These are phyloP conservation scores for Anthrax anthrax DNA, from an alignment of 2,888 invertebrate genomes.

Conservation along the genomic window DNA sequence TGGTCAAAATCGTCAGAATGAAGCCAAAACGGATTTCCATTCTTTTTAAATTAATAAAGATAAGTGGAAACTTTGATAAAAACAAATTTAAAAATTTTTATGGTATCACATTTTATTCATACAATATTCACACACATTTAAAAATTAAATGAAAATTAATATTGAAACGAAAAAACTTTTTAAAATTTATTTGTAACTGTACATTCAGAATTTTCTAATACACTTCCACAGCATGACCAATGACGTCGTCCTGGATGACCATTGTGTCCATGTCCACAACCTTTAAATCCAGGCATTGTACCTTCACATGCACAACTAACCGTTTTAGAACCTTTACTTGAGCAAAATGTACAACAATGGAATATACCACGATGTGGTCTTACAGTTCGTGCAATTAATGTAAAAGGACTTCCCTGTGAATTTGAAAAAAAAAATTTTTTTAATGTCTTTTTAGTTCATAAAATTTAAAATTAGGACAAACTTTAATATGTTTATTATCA, in stretches of 20 bases:
- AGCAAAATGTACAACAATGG: conserved; percentile 73
- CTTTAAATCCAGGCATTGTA: conserved; percentile 59
- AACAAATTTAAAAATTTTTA: too few species aligned
- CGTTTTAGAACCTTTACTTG: conserved; percentile 57
- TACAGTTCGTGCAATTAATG: conserved; percentile 46
- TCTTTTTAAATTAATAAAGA: too few species aligned
- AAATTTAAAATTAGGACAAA: conserved; percentile 18
- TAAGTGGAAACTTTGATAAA: too few species aligned
- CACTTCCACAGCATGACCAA: conserved; percentile 70
- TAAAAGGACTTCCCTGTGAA: conserved; percentile 52
- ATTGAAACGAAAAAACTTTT: too few species aligned
- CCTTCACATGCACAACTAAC: conserved; percentile 57
- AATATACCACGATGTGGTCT: conserved; percentile 54
- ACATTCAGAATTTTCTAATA: conserved; percentile 47
- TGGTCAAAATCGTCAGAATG: too few species aligned
- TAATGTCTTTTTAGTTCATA: not conserved
- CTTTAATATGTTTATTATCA: conserved; percentile 51
- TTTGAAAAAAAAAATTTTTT: conserved; percentile 2
- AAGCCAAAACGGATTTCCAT: too few species aligned
- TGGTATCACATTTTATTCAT: too few species aligned
- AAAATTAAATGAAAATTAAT: too few species aligned
- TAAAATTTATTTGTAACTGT: conserved; percentile 33
- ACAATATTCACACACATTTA: too few species aligned
- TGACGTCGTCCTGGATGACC: conserved; percentile 67
- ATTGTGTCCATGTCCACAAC: conserved; percentile 68